Evolutionary conservation across 2,797 vertebrate species (phyloP).

Genomic region (Borostomias antarcticus): DNA sequence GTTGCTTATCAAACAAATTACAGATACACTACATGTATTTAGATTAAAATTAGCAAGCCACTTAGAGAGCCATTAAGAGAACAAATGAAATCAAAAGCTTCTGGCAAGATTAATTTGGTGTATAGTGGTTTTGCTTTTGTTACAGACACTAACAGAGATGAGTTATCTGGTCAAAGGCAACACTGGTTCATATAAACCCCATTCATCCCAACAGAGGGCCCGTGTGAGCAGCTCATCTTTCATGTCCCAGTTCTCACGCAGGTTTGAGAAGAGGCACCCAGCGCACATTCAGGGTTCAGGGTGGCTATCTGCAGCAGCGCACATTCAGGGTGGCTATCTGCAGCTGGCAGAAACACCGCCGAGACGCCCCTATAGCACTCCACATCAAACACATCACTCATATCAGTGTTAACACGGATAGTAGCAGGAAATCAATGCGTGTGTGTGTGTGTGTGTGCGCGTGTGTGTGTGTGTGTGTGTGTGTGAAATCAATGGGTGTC

Average conservation of each 20-base stretch:
- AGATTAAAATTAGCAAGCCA: conserved; percentile 44
- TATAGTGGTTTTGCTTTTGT: conserved; percentile 54
- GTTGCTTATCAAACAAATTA: conserved; percentile 43
- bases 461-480: not conserved
- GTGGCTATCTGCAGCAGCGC: conserved; percentile 44
- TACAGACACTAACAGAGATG: conserved; percentile 36
- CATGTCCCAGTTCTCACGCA: conserved; percentile 59
- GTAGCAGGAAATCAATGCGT: conserved; percentile 50
- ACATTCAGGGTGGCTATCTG: conserved; percentile 47
- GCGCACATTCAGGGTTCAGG: conserved; percentile 47
- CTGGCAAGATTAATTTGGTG: conserved; percentile 54
- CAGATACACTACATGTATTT: conserved; percentile 53
- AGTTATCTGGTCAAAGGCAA: conserved; percentile 39
- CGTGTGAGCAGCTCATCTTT: conserved; percentile 49
- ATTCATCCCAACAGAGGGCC: conserved; percentile 45
- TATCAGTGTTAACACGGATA: conserved; percentile 47
- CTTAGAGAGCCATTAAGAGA: conserved; percentile 38
- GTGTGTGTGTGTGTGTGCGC: conserved; percentile 7
- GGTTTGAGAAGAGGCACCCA: conserved; percentile 48
- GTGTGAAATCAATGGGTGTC: conserved; percentile 35
- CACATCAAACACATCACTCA: conserved; percentile 55
- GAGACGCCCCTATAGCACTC: conserved; percentile 33
- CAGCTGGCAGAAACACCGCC: conserved; percentile 51
- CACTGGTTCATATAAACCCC: conserved; percentile 33
- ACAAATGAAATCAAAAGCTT: conserved; percentile 55